Conservation (phyloP, 2,797 vertebrate species). For the Oreortyx pictus region DNA sequence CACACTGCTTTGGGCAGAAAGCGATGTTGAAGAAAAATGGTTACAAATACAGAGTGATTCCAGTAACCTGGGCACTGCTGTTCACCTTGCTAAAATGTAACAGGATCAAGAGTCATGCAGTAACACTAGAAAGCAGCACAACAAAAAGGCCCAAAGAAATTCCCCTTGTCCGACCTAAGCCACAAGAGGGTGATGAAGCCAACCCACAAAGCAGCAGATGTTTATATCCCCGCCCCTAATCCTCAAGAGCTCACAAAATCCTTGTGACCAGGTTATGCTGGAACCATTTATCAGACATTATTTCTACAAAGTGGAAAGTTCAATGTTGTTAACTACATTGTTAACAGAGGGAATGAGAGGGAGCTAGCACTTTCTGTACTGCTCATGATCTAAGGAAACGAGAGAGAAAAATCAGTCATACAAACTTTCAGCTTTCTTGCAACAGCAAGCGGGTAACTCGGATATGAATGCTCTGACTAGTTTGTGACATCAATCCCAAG, state of each 20-base stretch:
- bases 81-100: background rate
- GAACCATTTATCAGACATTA: background rate
- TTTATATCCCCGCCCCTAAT: background rate
- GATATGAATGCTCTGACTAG: background rate
- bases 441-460: background rate
- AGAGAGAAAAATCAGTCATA: background rate
- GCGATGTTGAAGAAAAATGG: background rate
- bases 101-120: background rate
- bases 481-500: background rate
- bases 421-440: background rate
- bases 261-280: background rate
- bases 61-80: background rate
- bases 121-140: background rate
- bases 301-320: background rate
- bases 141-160: background rate
- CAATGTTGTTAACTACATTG: background rate
- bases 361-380: background rate
- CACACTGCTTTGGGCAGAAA: background rate
- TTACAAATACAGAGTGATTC: background rate
- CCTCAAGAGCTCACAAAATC: background rate
- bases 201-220: background rate
- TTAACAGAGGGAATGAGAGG: background rate
- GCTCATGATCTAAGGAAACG: background rate
- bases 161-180: background rate
- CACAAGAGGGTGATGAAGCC: slow-evolving; percentile 12